Evolutionary conservation across 2,888 invertebrate genomes (phyloP).

Genomic region (Odontomyia ornata): DNA sequence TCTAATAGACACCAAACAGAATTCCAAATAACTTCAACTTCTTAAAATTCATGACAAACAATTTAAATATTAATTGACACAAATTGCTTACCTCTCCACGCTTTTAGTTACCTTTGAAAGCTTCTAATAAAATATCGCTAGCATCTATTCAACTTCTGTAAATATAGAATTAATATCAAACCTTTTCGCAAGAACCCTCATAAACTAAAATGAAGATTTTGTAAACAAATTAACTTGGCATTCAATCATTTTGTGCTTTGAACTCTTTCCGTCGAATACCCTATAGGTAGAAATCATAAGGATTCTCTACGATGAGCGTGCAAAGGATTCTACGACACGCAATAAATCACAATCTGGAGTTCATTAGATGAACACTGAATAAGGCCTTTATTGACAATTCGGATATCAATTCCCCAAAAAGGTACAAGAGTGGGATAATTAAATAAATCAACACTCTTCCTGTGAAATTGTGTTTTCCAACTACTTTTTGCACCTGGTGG

Average conservation of each 20-base stretch:
- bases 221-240: conserved; percentile 42
- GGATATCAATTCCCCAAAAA: conserved; percentile 30
- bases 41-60: too few relatives aligned
- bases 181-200: conserved; percentile 9
- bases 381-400: conserved; percentile 37
- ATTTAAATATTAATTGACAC: too few relatives aligned
- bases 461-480: neutral
- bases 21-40: too few relatives aligned
- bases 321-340: conserved; percentile 8
- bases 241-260: conserved; percentile 34
- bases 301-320: neutral
- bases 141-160: too few relatives aligned
- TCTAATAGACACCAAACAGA: too few relatives aligned
- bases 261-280: conserved; percentile 13
- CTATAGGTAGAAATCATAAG: neutral
- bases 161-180: too few relatives aligned
- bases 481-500: too few relatives aligned
- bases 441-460: conserved; percentile 45
- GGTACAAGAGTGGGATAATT: conserved; percentile 43
- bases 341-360: conserved; percentile 43
- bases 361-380: conserved; percentile 36
- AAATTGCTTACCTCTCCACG: too few relatives aligned
- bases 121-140: too few relatives aligned
- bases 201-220: neutral
- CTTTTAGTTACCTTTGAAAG: too few relatives aligned